These are phyloP conservation scores for Protomyctophum bolini DNA, from an alignment of 2,113 vertebrate species.

Conservation along the genomic window DNA sequence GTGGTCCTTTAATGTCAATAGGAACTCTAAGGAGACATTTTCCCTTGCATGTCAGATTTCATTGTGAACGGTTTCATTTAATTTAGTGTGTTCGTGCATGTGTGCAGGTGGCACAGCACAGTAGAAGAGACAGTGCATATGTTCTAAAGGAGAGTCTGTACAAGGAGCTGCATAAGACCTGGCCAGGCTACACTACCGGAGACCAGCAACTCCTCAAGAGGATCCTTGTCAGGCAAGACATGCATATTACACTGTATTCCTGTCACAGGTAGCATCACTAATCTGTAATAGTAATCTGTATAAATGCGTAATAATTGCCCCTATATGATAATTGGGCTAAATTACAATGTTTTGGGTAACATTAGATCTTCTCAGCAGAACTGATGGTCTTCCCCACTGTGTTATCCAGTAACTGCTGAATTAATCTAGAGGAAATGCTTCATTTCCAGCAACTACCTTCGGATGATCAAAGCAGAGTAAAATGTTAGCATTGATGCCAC, in stretches of 20 bases:
- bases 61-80: not conserved
- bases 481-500: not conserved
- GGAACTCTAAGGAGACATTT: not conserved
- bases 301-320: not conserved
- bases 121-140: slow-evolving; percentile 83
- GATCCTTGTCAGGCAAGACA: slow-evolving; percentile 84
- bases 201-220: slow-evolving; percentile 90
- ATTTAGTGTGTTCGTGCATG: slow-evolving; percentile 18
- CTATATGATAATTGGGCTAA: not conserved
- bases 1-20: not conserved
- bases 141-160: slow-evolving; percentile 85
- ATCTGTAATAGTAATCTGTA: not conserved
- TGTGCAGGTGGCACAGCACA: slow-evolving; percentile 86
- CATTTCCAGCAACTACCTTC: not conserved
- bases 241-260: not conserved
- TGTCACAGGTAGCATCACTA: not conserved
- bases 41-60: not conserved
- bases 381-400: not conserved
- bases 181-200: slow-evolving; percentile 89
- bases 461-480: not conserved
- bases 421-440: not conserved
- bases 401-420: not conserved
- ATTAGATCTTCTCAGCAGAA: not conserved
- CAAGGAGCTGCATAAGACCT: slow-evolving; percentile 90
- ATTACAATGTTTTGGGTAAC: not conserved